Evolutionary conservation across 1,140 invertebrate genomes (phyloP).

Genomic region (Drosophila aff.): DNA sequence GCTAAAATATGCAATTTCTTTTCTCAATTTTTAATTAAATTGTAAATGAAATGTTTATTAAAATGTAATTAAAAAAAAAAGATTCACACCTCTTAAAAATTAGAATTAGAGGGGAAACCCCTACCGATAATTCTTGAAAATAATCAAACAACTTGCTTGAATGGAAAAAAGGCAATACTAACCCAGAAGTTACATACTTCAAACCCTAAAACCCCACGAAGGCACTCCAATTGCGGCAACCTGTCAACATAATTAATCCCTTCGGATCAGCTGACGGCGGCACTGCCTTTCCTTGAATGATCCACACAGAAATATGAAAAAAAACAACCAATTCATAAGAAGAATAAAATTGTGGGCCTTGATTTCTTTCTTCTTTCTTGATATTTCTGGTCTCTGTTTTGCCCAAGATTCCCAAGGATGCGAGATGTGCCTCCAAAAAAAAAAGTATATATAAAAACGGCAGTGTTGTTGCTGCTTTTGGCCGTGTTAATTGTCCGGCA

Average conservation of each 20-base stretch:
- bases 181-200: conserved; percentile 45
- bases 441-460: neutral
- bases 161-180: conserved; percentile 5
- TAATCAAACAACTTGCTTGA: neutral
- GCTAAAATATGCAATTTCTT: too few species aligned
- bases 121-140: conserved; percentile 14
- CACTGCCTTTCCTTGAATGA: conserved; percentile 54
- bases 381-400: conserved; percentile 45
- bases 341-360: conserved; percentile 59
- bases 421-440: conserved; percentile 42
- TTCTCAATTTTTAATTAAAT: neutral
- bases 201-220: neutral
- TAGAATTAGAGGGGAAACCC: neutral
- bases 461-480: conserved; percentile 36
- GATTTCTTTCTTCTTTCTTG: conserved; percentile 24
- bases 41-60: neutral
- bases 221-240: conserved; percentile 61
- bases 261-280: conserved; percentile 66
- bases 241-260: conserved; percentile 81
- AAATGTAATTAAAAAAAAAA: neutral
- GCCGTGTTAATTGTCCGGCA: conserved; percentile 75
- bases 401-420: conserved; percentile 77
- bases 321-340: conserved; percentile 50
- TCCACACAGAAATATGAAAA: conserved; percentile 66
- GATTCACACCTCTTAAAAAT: neutral